Conservation (phyloP, 2,888 invertebrate genomes). For the Eremobia ochroleuca region DNA sequence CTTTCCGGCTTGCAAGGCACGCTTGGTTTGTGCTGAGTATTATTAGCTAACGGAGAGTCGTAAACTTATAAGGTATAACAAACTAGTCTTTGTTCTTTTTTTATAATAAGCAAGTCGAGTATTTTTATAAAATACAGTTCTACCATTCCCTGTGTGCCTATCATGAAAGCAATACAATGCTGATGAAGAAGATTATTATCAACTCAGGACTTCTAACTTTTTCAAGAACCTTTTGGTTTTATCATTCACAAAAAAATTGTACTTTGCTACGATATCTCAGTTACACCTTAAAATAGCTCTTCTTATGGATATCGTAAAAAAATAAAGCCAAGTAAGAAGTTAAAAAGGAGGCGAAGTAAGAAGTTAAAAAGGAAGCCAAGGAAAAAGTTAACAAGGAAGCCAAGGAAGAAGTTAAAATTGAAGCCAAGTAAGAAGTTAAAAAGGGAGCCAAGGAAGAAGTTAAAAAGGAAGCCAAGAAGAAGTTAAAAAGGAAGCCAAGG, state of each 20-base stretch:
- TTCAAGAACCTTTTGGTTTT: not conserved
- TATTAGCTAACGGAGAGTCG: not conserved
- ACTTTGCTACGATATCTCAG: not conserved
- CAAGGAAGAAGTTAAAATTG: too few relatives aligned
- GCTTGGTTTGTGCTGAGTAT: not conserved
- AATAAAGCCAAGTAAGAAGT: not conserved
- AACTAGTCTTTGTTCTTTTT: not conserved
- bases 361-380: too few relatives aligned
- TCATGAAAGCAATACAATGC: not conserved
- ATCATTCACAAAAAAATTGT: constrained; percentile 2
- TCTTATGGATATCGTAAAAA: constrained; percentile 7
- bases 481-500: too few relatives aligned
- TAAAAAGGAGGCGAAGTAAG: too few relatives aligned
- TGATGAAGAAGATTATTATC: not conserved
- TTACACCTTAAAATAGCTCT: constrained; percentile 4
- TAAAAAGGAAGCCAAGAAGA: too few relatives aligned
- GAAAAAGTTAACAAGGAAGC: too few relatives aligned
- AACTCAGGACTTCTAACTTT: not conserved
- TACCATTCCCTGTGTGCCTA: not conserved
- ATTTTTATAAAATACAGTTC: not conserved
- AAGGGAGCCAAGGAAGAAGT: too few relatives aligned
- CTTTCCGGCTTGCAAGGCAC: not conserved
- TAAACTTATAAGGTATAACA: not conserved
- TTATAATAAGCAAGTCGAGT: not conserved
- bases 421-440: too few relatives aligned